These are phyloP conservation scores for Ophthalmolycus amberensis DNA, from an alignment of 2,113 vertebrate genomes.

Conservation along the genomic window DNA sequence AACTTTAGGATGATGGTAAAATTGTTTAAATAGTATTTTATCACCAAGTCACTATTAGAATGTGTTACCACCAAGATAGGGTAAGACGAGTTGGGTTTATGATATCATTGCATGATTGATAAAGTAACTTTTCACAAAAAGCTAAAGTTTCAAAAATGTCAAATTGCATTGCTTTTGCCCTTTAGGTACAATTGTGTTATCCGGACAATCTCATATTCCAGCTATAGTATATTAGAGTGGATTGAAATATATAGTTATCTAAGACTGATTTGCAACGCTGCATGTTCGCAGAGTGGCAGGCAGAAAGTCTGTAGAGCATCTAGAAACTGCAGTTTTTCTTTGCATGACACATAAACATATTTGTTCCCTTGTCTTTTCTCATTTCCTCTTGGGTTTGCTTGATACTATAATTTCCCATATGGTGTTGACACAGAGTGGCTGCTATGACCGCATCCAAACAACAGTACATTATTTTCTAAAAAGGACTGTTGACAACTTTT, in stretches of 20 bases:
- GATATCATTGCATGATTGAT: not conserved
- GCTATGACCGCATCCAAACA: constrained; percentile 58
- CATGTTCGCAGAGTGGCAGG: not conserved
- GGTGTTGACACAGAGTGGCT: constrained; percentile 65
- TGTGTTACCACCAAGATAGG: not conserved
- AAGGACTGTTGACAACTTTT: constrained; percentile 57
- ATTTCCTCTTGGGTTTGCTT: constrained; percentile 67
- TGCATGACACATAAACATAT: constrained; percentile 67
- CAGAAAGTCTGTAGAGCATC: constrained; percentile 1
- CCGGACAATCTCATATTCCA: not conserved
- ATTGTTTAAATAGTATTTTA: not conserved
- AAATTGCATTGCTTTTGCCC: not conserved
- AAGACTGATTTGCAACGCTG: constrained; percentile 15
- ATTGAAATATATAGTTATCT: not conserved
- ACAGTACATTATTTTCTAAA: constrained; percentile 52
- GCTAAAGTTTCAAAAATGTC: not conserved
- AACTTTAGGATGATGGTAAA: not conserved
- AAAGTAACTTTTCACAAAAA: not conserved
- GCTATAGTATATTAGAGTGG: not conserved
- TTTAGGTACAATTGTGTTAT: not conserved
- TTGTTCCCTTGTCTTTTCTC: constrained; percentile 72
- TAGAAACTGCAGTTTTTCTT: constrained; percentile 43
- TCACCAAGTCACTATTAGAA: not conserved
- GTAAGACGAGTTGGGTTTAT: not conserved
- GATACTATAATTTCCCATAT: constrained; percentile 64